Base-by-base conservation (phyloP, 2,113 vertebrate species). In the Hemicordylus capensis region DNA sequence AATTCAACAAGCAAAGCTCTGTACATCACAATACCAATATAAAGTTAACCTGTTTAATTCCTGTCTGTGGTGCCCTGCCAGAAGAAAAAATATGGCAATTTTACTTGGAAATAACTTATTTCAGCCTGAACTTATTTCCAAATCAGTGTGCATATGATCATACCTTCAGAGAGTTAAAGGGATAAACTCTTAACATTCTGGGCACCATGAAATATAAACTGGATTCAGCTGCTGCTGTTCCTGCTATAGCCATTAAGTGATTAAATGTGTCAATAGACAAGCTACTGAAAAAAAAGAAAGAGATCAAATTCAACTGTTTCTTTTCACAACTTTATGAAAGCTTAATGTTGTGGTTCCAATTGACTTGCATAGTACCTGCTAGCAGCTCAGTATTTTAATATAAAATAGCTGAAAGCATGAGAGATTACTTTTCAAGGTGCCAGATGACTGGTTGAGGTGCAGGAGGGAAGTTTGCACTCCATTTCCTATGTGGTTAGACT, bases 191-290 rank as follows among this genome's bases (percentile, higher is more conserved):
- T 88, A 85, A 56, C 74, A 83, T 87, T 93, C 80, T 91, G 86
- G 86, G 82, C 61, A 91, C 42, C 58, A 42, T 89, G 88, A 90
- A 91, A 92, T 91, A 87, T 73, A 87, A 90, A 89, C 72, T 82
- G 64, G 1, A 9, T 83, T 90, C 85, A 83, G 64, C 2, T 87
- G 31, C 19, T 91, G 80, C 67, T 86, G 59, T 76, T 91, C 48
- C 84, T 94, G 89, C 66, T 85, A 82, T 81, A 91, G 34, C 69
- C 59, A 81, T 92, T 91, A 88, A 87, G 66, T 22, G 54, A 84
- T 93, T 86, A 83, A 80, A 91, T 89, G 78, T 26, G 85, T 87
- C 84, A 86, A 80, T 84, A 88, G 10, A 26, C 63, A 63, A 70
- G n/a, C 85, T 81, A 67, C 26, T 76, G 61, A 37, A 89, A 90